phyloP scores from a whole-genome alignment of 1,140 invertebrate genomes.

The Cydia fagiglandana region DNA sequence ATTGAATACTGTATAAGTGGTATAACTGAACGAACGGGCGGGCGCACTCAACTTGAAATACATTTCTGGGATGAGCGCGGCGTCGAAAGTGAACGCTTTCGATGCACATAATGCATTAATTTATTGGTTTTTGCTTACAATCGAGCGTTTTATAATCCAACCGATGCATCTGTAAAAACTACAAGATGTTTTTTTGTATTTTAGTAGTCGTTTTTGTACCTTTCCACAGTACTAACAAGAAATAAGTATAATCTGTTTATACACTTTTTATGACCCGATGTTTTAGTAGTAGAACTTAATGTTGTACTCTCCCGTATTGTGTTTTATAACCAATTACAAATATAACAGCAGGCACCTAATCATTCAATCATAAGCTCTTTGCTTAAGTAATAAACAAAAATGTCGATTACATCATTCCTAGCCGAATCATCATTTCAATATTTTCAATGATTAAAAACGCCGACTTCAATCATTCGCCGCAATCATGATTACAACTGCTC shows the following conservation, averaged over 20 bases:
- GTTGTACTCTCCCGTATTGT: neutral
- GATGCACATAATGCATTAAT: neutral
- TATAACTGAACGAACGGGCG: too few species aligned
- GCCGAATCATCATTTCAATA: neutral
- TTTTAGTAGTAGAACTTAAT: neutral
- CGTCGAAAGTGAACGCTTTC: conserved; percentile 41
- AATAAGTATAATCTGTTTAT: neutral
- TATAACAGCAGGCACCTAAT: neutral
- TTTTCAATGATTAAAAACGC: conserved; percentile 24
- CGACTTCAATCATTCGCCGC: conserved; percentile 13
- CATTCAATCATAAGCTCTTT: neutral
- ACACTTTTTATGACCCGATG: neutral
- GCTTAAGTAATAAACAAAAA: neutral
- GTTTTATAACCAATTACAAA: neutral
- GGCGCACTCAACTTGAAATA: conserved; percentile 33
- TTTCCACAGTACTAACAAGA: neutral
- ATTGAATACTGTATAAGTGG: too few species aligned
- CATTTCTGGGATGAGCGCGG: conserved; percentile 33
- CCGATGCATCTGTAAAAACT: neutral
- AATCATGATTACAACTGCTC: conserved; percentile 25
- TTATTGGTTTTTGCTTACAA: conserved; percentile 4
- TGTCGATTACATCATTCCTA: neutral
- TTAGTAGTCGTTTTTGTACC: neutral
- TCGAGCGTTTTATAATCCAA: conserved; percentile 11
- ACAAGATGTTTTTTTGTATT: neutral